phyloP scores from a whole-genome alignment of 1,140 invertebrate genomes.

The Apis dorsata region DNA sequence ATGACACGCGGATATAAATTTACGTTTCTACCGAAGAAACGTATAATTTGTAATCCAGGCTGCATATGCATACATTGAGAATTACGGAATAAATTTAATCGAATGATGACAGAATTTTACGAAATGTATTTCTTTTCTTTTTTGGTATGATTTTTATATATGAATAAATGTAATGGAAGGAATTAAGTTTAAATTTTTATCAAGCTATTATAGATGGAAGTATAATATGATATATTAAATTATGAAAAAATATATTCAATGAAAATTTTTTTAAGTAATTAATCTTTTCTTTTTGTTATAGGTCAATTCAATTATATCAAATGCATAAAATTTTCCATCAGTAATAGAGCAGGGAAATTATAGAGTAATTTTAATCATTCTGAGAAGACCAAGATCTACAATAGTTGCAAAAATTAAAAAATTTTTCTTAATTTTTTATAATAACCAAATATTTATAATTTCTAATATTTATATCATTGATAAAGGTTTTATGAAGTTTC shows the following conservation, averaged over 20 bases:
- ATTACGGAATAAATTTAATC: constrained; percentile 21
- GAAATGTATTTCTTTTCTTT: no score
- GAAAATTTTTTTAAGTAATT: not conserved
- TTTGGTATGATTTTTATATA: no score
- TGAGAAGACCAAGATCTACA: no score
- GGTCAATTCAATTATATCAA: not conserved
- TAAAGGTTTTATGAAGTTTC: no score
- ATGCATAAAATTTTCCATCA: not conserved
- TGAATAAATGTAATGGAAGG: no score
- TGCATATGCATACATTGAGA: not conserved
- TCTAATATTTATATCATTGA: no score
- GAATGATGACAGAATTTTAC: not conserved
- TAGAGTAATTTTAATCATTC: no score
- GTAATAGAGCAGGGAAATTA: not conserved
- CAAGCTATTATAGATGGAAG: no score
- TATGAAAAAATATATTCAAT: not conserved
- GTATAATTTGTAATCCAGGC: constrained; percentile 9
- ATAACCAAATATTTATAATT: no score
- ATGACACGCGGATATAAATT: constrained; percentile 44
- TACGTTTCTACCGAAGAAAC: constrained; percentile 19
- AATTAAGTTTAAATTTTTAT: no score
- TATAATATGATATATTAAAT: not conserved
- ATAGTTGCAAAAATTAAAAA: no score
- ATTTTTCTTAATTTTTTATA: no score
- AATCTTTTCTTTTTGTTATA: not conserved